Conservation (phyloP, 2,888 invertebrate species). For the Sympetrum striolatum region DNA sequence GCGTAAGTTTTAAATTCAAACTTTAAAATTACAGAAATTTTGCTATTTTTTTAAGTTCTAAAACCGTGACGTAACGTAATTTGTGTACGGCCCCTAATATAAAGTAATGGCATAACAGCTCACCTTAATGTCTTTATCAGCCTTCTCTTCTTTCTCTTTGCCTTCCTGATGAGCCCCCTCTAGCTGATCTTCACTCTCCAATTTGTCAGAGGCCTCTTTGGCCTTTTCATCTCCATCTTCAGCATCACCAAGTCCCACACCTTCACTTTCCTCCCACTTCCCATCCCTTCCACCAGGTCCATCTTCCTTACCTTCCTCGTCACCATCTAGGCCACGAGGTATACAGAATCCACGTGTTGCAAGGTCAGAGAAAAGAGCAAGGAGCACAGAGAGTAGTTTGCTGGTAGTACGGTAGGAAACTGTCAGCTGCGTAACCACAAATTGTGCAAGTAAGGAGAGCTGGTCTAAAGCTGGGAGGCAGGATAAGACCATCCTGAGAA, state of each 20-base stretch:
- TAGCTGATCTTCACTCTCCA: slow-evolving; percentile 90
- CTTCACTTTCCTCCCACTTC: slow-evolving; percentile 57
- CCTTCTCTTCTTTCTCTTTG: slow-evolving; percentile 72
- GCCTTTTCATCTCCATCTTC: slow-evolving; percentile 76
- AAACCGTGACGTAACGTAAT: no score
- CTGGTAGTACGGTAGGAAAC: slow-evolving; percentile 79
- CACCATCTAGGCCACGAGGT: slow-evolving; percentile 82
- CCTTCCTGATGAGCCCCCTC: slow-evolving; percentile 87
- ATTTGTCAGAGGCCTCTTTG: slow-evolving; percentile 93
- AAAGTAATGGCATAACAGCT: background rate
- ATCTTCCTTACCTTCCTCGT: slow-evolving; percentile 65
- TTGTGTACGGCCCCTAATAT: no score
- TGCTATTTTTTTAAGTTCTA: no score
- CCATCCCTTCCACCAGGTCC: slow-evolving; percentile 68
- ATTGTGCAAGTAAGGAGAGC: slow-evolving; percentile 76
- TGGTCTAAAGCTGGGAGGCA: slow-evolving; percentile 79
- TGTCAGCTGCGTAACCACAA: slow-evolving; percentile 79
- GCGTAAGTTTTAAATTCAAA: no score
- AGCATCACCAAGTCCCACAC: slow-evolving; percentile 87
- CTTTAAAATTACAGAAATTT: no score
- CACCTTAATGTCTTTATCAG: slow-evolving; percentile 75
- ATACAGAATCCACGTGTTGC: slow-evolving; percentile 84
- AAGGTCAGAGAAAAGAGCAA: slow-evolving; percentile 85
- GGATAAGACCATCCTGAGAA: slow-evolving; percentile 59
- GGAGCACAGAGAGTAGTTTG: slow-evolving; percentile 82